A percentile compares a stretch with the other conserved stretches of the same genome.
Conservation (phyloP, 2,888 invertebrate genomes). For the Seladonia tumulorum region DNA sequence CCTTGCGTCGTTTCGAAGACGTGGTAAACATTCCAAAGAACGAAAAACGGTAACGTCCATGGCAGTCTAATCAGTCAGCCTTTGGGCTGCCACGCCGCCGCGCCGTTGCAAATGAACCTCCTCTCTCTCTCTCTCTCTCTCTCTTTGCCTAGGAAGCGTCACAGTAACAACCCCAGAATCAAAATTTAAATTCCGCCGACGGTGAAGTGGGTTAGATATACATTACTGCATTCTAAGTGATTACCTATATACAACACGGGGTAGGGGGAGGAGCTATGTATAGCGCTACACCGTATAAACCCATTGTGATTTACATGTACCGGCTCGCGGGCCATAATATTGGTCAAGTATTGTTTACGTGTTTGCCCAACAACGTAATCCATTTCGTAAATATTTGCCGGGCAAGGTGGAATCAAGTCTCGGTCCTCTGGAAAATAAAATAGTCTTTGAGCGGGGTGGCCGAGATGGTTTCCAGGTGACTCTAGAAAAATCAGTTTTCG, state of each 20-base stretch:
- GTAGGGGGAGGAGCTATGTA: not conserved
- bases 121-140: not conserved
- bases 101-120: not conserved
- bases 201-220: not conserved
- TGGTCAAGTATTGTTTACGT: slow-evolving; percentile 7
- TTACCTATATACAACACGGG: not conserved
- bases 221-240: slow-evolving; percentile 10
- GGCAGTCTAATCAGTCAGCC: slow-evolving; percentile 28
- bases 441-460: not conserved
- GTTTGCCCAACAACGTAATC: not conserved
- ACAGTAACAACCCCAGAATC: slow-evolving; percentile 2
- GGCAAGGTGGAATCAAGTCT: not conserved
- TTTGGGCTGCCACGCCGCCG: not conserved
- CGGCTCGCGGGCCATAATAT: not conserved
- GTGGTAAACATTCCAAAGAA: slow-evolving; percentile 39
- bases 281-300: not conserved
- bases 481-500: too few relatives aligned
- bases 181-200: slow-evolving; percentile 19
- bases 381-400: not conserved
- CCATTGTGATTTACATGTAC: slow-evolving; percentile 7
- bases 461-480: not conserved
- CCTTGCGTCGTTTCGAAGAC: slow-evolving; percentile 1
- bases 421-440: not conserved
- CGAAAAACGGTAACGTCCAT: slow-evolving; percentile 46
- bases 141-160: not conserved